Percentiles rank a stretch among this genome's conserved stretches.
Conservation (phyloP, 30 jellyfish, hydroid and myxozoan species). For the Cassiopea andromeda region DNA sequence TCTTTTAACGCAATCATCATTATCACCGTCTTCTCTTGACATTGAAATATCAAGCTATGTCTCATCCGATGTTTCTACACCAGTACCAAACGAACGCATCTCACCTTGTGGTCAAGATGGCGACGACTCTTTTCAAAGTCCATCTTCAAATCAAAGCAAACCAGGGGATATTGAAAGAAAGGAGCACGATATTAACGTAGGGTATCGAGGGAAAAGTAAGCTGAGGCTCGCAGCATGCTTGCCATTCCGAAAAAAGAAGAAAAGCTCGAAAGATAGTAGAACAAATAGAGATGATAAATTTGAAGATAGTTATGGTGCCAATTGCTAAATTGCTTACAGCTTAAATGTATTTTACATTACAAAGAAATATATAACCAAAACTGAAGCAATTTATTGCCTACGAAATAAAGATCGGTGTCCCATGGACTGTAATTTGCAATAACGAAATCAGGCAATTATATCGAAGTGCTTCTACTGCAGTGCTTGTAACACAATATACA, state of each 20-base stretch:
- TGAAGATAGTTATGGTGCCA: conserved; percentile 56
- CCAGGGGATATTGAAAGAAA: conserved; percentile 5
- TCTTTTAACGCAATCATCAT: conserved; percentile 66
- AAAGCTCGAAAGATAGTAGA: conserved; percentile 11
- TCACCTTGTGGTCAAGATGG: conserved; percentile 88
- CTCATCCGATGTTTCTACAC: conserved; percentile 64
- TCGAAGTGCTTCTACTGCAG: too few species aligned
- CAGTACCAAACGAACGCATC: conserved; percentile 64
- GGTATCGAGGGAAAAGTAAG: conserved; percentile 57
- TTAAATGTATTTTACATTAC: not conserved
- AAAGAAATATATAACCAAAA: too few species aligned
- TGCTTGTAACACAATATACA: too few species aligned
- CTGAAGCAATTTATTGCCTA: too few species aligned
- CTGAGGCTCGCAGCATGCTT: conserved; percentile 41
- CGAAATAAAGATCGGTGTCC: too few species aligned
- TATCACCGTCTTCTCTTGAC: conserved; percentile 72
- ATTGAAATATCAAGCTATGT: conserved; percentile 65
- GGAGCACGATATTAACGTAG: conserved; percentile 17
- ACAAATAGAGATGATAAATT: not conserved
- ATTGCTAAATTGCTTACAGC: not conserved
- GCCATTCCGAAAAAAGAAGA: conserved; percentile 66
- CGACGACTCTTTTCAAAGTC: conserved; percentile 52
- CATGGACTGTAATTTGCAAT: too few species aligned
- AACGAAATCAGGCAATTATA: too few species aligned
- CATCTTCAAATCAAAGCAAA: conserved; percentile 34